Base-by-base conservation (phyloP, 2,113 vertebrate genomes). In the Rhineura floridana region DNA sequence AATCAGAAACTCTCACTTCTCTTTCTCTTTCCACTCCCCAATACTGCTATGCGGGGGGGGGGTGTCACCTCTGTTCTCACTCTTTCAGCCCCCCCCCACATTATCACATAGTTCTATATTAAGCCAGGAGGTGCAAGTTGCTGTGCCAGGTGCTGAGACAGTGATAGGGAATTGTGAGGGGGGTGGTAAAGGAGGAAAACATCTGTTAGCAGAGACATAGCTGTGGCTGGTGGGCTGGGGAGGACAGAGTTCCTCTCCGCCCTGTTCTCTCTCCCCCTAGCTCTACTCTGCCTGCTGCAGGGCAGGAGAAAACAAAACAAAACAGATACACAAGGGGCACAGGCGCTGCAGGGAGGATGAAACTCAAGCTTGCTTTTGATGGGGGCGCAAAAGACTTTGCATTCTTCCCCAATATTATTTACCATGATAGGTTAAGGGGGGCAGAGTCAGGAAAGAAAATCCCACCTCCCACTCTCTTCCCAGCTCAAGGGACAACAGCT, bases 31-130 rank as follows among this genome's bases (percentile, higher is more conserved):
- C 17, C 17, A 3, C n/a, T 23, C 30, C n/a, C 21, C 67, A 5
- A 9, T 19, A 6, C 69, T 59, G 46, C 59, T 30, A n/a, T 15
- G 44, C 59, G 36, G 28, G 39, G 52, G 39, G 6, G 23, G 25
- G 39, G 55, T 63, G 77, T 59, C 83, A 81, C 69, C 88, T 81
- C 69, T 39, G 36, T 50, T 85, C 50, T 59, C 86, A 59, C 30
- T 9, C 23, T 3, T 2, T 9, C 28, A 5, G 2, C 44, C 12
- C 6, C 59, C 9, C 59, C 9, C 30, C 21, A 39, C 42, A 59
- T 81, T 72, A 73, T 65, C 69, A 65, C 88, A 75, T 42, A 23
- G n/a, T 48, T 88, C 88, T 89, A 67, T 89, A 86, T 89, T 76
- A 75, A 85, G 55, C 55, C 4, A 52, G 83, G 78, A 86, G 69